Percentiles rank a stretch among this genome's conserved stretches.
These are phyloP conservation scores for Cylindroiulus punctatus DNA, from an alignment of 2,888 invertebrate genomes.

Conservation along the genomic window DNA sequence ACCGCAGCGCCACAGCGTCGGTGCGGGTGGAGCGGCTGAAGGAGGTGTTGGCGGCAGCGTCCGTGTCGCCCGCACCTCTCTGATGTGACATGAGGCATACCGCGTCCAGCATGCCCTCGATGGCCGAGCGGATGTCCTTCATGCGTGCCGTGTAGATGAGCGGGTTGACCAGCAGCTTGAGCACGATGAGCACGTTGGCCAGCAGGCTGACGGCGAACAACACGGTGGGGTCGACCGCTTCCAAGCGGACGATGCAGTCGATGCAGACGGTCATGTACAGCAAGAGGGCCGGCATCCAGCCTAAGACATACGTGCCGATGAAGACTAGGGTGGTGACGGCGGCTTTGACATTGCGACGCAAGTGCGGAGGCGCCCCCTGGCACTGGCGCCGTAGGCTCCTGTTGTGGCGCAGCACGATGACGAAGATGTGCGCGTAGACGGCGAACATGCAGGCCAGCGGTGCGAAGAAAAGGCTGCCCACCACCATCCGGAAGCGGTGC, in stretches of 20 bases:
- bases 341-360: conserved; percentile 68
- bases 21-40: conserved; percentile 56
- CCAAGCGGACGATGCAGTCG: conserved; percentile 66
- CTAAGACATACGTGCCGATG: conserved; percentile 71
- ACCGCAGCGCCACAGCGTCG: conserved; percentile 49
- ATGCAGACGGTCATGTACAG: conserved; percentile 72
- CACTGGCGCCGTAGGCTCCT: conserved; percentile 57
- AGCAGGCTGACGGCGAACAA: conserved; percentile 60
- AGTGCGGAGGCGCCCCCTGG: conserved; percentile 60
- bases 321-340: conserved; percentile 74
- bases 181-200: conserved; percentile 71
- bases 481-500: conserved; percentile 68
- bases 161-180: conserved; percentile 74
- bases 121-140: conserved; percentile 71
- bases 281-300: conserved; percentile 74
- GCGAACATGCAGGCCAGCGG: conserved; percentile 72
- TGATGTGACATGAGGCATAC: background rate
- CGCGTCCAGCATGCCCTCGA: conserved; percentile 60
- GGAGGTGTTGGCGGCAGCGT: conserved; percentile 51
- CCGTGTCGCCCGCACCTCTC: background rate
- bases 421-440: conserved; percentile 73
- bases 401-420: conserved; percentile 71
- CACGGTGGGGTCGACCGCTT: conserved; percentile 59
- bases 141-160: conserved; percentile 76
- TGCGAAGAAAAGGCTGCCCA: conserved; percentile 70